A percentile compares a stretch with the other conserved stretches of the same genome.
These are phyloP conservation scores for Siniperca obscura DNA, from an alignment of 2,797 vertebrate genomes.

Conservation along the genomic window DNA sequence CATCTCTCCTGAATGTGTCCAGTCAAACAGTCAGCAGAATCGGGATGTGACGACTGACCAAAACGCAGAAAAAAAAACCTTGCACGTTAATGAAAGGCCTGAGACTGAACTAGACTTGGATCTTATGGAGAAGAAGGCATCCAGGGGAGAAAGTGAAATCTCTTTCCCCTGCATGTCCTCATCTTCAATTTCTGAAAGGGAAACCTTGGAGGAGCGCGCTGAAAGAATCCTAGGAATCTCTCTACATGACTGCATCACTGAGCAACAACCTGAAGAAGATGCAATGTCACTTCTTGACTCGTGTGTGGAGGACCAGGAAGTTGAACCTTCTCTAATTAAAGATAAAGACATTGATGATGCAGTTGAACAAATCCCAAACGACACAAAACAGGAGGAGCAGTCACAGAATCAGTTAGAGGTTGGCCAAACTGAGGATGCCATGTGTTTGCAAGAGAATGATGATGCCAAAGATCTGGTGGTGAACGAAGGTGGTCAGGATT, in stretches of 20 bases:
- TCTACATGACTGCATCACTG: constrained; percentile 44
- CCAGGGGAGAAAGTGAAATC: constrained; percentile 25
- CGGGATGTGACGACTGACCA: constrained; percentile 35
- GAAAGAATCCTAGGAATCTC: constrained; percentile 76
- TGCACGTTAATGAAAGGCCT: constrained; percentile 8
- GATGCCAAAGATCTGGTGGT: constrained; percentile 33
- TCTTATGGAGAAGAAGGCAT: constrained; percentile 26
- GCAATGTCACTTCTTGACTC: background rate
- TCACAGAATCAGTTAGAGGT: constrained; percentile 14
- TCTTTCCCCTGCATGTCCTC: background rate
- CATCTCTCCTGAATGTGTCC: constrained; percentile 8
- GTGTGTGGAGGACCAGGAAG: constrained; percentile 8
- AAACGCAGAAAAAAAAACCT: constrained; percentile 26
- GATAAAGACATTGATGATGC: background rate
- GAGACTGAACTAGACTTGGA: constrained; percentile 23
- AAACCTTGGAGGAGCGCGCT: constrained; percentile 69
- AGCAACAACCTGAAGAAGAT: constrained; percentile 36
- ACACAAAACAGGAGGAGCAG: constrained; percentile 21
- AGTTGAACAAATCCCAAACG: constrained; percentile 29
- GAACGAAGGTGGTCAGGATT: constrained; percentile 29
- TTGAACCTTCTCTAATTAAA: background rate
- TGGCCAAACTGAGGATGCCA: constrained; percentile 24
- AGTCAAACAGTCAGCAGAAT: constrained; percentile 29
- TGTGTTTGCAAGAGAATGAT: constrained; percentile 23
- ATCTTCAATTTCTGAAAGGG: constrained; percentile 39